phyloP scores from a whole-genome alignment of 2,113 vertebrate species.

The Tyto alba region DNA sequence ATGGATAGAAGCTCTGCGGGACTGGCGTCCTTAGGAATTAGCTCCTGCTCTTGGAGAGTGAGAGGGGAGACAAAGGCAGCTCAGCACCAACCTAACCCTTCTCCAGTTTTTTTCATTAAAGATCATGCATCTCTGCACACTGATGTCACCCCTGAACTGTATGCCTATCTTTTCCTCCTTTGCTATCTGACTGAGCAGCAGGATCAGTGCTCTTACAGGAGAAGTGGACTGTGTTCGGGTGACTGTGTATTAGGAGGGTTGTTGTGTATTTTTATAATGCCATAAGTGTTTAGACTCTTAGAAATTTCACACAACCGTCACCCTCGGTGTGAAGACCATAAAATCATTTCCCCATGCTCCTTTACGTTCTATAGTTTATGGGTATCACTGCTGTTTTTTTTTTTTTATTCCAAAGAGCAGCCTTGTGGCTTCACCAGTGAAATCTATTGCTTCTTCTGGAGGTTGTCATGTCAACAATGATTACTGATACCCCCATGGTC shows the following conservation, averaged over 20 bases:
- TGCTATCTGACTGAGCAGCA: not conserved
- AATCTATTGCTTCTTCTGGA: constrained; percentile 30
- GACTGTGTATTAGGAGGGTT: too few relatives aligned
- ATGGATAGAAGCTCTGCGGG: too few relatives aligned
- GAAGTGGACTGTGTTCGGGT: not conserved
- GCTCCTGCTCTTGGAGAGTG: not conserved
- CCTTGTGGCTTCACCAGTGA: constrained; percentile 2
- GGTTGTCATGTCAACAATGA: constrained; percentile 38
- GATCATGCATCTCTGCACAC: not conserved
- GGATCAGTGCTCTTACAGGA: not conserved
- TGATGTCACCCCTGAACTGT: not conserved
- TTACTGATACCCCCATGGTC: constrained; percentile 34
- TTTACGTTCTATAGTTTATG: not conserved
- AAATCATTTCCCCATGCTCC: not conserved
- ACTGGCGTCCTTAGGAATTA: not conserved
- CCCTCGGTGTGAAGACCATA: not conserved
- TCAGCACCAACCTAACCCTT: not conserved
- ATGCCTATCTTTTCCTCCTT: not conserved
- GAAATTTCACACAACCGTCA: not conserved
- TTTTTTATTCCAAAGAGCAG: constrained; percentile 30
- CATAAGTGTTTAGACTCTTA: not conserved
- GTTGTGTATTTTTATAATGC: not conserved
- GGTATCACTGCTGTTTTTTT: not conserved
- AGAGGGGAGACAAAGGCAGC: not conserved
- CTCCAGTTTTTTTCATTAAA: not conserved